These are phyloP conservation scores for Cryptosula pallasiana DNA, from an alignment of 2,888 invertebrate species.

Conservation along the genomic window DNA sequence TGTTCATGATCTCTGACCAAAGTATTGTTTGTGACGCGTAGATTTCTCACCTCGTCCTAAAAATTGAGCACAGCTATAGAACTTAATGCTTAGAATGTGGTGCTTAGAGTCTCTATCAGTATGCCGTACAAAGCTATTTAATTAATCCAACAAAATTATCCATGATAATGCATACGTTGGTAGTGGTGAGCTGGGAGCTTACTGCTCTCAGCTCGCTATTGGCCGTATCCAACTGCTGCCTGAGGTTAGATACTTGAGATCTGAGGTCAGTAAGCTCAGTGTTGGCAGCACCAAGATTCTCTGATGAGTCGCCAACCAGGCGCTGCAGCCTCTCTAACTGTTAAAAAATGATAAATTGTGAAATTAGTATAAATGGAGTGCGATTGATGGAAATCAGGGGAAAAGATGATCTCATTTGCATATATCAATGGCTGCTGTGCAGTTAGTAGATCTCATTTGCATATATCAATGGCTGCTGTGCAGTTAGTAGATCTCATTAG, in stretches of 20 bases:
- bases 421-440: no score
- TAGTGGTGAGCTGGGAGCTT: constrained; percentile 33
- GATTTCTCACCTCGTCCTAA: constrained; percentile 43
- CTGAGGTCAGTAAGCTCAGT: constrained; percentile 40
- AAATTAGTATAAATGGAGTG: not conserved
- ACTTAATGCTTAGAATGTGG: not conserved
- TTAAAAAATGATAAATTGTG: not conserved
- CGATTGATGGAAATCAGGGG: no score
- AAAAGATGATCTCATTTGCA: no score
- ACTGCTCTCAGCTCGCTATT: constrained; percentile 37
- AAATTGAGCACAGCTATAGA: constrained; percentile 8
- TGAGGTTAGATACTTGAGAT: constrained; percentile 37
- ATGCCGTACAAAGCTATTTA: not conserved
- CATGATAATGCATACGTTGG: constrained; percentile 35
- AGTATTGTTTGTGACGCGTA: constrained; percentile 36
- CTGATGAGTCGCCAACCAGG: constrained; percentile 41
- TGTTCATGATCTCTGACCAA: constrained; percentile 38
- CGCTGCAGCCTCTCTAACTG: constrained; percentile 42
- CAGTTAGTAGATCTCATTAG: no score
- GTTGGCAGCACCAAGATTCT: constrained; percentile 44
- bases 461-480: no score
- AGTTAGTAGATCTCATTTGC: no score
- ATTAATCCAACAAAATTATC: not conserved
- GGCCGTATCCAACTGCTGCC: constrained; percentile 42
- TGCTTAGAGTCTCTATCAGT: not conserved